Evolutionary conservation across 2,888 invertebrate genomes (phyloP).

Genomic region (Ectemnius cavifrons): DNA sequence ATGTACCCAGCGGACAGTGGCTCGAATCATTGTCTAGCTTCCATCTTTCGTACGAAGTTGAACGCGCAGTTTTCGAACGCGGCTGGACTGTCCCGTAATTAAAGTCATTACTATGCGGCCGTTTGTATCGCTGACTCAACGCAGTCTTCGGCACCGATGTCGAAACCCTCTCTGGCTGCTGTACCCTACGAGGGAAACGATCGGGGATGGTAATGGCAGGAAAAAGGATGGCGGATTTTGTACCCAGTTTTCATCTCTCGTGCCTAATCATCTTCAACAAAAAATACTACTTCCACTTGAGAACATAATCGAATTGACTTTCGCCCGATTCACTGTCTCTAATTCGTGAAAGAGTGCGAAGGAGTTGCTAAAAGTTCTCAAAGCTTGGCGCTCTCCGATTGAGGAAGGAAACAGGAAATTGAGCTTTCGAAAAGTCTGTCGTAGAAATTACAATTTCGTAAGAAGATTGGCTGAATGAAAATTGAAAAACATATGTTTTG

Average conservation of each 20-base stretch:
- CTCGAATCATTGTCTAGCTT: constrained; percentile 33
- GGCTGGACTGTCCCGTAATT: constrained; percentile 47
- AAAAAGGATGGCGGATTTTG: constrained; percentile 54
- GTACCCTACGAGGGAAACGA: constrained; percentile 60
- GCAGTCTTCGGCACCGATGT: constrained; percentile 44
- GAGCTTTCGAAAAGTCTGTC: too few species aligned
- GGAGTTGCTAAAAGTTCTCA: constrained; percentile 9
- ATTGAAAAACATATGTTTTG: too few species aligned
- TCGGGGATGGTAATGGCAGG: constrained; percentile 59
- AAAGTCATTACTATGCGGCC: constrained; percentile 47
- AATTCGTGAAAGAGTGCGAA: background rate
- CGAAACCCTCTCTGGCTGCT: constrained; percentile 46
- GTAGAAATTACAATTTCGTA: too few species aligned
- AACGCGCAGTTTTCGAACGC: constrained; percentile 48
- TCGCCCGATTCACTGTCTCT: background rate
- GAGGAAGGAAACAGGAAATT: too few species aligned
- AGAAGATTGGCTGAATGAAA: too few species aligned
- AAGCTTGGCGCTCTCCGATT: background rate
- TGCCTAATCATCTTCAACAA: constrained; percentile 12
- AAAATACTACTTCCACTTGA: background rate
- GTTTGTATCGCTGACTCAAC: constrained; percentile 46
- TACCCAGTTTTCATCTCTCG: constrained; percentile 48
- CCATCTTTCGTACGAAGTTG: constrained; percentile 36
- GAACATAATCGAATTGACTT: background rate
- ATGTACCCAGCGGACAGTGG: constrained; percentile 35